Conservation (phyloP, 2,888 invertebrate genomes). For the Scaptomyza tumidula region DNA sequence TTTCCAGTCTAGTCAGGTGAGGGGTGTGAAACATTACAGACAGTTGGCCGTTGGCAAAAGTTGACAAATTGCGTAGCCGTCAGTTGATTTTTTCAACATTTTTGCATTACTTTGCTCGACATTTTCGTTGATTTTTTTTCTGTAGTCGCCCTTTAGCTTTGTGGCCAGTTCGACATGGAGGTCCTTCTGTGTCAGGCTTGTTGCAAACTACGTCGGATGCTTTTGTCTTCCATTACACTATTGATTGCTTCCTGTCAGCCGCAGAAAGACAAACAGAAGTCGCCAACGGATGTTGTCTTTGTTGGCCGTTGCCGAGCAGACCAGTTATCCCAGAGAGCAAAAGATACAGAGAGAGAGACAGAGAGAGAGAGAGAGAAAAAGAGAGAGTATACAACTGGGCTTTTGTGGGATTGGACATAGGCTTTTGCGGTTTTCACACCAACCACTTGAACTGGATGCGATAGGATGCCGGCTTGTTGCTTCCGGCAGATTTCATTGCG, state of each 20-base stretch:
- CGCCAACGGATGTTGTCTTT: conserved; percentile 66
- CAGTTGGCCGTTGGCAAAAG: conserved; percentile 25
- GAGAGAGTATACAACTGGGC: conserved; percentile 6
- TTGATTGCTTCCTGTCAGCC: conserved; percentile 81
- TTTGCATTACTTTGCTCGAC: conserved; percentile 36
- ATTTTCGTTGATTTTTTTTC: conserved; percentile 31
- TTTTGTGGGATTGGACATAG: conserved; percentile 38
- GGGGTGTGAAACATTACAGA: neutral
- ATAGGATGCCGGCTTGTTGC: conserved; percentile 34
- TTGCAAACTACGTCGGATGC: conserved; percentile 61
- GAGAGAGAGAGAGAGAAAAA: neutral
- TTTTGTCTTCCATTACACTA: conserved; percentile 78
- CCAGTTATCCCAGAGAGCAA: conserved; percentile 5
- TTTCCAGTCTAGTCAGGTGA: conserved; percentile 2
- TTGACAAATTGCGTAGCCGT: conserved; percentile 67
- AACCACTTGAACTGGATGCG: conserved; percentile 11
- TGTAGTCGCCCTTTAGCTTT: neutral
- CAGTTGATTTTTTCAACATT: conserved; percentile 38
- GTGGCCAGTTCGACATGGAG: conserved; percentile 7
- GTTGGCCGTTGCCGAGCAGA: conserved; percentile 28
- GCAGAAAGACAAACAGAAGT: conserved; percentile 68
- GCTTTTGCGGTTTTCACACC: conserved; percentile 57
- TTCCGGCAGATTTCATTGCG: conserved; percentile 51
- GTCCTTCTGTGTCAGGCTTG: conserved; percentile 29
- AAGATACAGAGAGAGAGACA: too few species aligned